Base-by-base conservation (phyloP, 2,797 vertebrate genomes). In the Aldrovandia affinis region DNA sequence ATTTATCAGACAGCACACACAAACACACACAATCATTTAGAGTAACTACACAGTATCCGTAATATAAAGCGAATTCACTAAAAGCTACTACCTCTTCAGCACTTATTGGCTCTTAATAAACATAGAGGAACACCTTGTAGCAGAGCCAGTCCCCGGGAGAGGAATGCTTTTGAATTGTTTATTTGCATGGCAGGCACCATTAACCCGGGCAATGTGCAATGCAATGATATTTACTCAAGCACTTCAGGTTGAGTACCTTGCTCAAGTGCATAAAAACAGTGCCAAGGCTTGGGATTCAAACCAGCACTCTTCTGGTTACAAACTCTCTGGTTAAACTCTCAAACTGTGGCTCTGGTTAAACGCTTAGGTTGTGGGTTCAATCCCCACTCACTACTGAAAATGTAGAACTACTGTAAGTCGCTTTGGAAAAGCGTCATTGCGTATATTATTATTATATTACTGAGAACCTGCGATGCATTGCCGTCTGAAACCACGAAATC, bases 101-200 rank as follows among this genome's bases (percentile, higher is more conserved):
- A 33, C 44, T 73, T 75, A 33, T 39, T 77, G 68, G 47, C 20
- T 75, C 50, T 75, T 75, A 55, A 55, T 33, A 83, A 75, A 25
- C 36, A 22, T 28, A 28, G 47, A 75, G 20, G n/a, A 30, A 73
- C 42, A 44, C 50, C 14, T 14, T 59, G 28, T 57, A 80, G 54
- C 54, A 28, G 28, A 36, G 28, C 14, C 52, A 55, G 33, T 57
- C 59, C 79, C 33, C 15, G 0, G n/a, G 39, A 50, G 14, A 79
- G 47, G 15, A 25, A 75, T 44, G 39, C 5, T 75, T 75, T 75
- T 75, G 70, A 75, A 44, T 42, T 44, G 70, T 75, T 20, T 44
- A 44, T 70, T 70, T 70, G 30, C 33, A 39, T 39, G 33, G 33
- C 36, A 44, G 39, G 39, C 22, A 75, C 8, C 70, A 42, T 75